Base-by-base conservation (phyloP, 2,113 vertebrate species). In the Urocolius indicus region DNA sequence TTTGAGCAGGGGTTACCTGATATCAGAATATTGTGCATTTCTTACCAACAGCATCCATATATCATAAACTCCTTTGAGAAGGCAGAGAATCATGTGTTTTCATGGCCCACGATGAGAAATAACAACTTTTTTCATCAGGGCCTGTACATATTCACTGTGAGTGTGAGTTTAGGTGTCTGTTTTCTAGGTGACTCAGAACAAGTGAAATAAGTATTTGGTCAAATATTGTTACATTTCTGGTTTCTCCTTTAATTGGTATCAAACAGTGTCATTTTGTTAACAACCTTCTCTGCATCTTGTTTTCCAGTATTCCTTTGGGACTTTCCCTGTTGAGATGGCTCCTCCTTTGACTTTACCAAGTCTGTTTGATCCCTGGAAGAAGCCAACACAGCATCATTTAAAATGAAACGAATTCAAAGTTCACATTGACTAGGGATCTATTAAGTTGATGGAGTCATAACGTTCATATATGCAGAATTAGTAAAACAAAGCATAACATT, bases 81-180 rank as follows among this genome's bases (percentile, higher is more conserved):
- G 55, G 14, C 41, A 61, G 20, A 80, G 36, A 67, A 55, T 34
- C 32, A 0, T 5, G 32, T 58, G 19, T 20, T 45, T 79, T 72
- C 38, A 3, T 10, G 34, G 14, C 1, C 1, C 30, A 16, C 0
- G 1, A 45, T 45, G 17, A 72, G 51, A 82, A 69, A 62, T 24
- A 20, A 43, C 26, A 36, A 3, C 5, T 34, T 78, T 79, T 83
- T 85, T 73, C 51, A 54, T 51, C 32, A n/a, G 8, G 16, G 19
- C 13, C 58, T 52, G 18, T 36, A 15, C 1, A 0, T 29, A 36
- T 72, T 78, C 78, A 19, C 8, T 51, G 21, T 1, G 0, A 51
- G 5, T 27, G 11, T 61, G 54, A 69, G 21, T 87, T 41, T 57
- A n/a, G 27, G 14, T 57, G 19, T 57, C 62, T 67, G 0, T 78